These are phyloP conservation scores for Tenthredo distinguenda DNA, from an alignment of 2,888 invertebrate species.

Conservation along the genomic window DNA sequence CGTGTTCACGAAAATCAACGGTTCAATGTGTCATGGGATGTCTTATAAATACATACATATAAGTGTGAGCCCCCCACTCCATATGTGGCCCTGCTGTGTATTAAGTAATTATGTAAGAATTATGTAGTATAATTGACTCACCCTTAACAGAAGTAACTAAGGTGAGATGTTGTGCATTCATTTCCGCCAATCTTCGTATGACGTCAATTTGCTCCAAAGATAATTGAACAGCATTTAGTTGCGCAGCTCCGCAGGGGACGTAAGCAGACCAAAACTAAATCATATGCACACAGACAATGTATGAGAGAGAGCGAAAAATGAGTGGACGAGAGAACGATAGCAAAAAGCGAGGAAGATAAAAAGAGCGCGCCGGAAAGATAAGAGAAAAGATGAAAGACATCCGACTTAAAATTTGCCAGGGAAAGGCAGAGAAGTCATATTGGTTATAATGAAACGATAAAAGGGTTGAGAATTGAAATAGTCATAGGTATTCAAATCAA, in stretches of 20 bases:
- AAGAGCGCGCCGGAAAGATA: not conserved
- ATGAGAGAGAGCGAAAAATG: not conserved
- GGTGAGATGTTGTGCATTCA: conserved; percentile 87
- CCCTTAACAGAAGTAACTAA: conserved; percentile 84
- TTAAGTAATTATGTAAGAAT: not conserved
- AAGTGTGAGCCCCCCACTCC: too few species aligned
- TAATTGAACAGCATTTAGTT: conserved; percentile 91
- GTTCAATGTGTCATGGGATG: too few species aligned
- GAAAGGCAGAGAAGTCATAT: not conserved
- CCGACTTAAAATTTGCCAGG: not conserved
- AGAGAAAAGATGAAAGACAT: not conserved
- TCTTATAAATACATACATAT: too few species aligned
- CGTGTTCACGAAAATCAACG: too few species aligned
- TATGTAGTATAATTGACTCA: conserved; percentile 62
- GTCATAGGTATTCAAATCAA: too few species aligned
- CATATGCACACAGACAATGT: conserved; percentile 17
- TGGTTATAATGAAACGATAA: not conserved
- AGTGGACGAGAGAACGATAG: not conserved
- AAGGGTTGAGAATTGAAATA: too few species aligned
- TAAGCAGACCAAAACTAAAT: conserved; percentile 93
- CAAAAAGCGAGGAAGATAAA: not conserved
- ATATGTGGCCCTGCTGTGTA: not conserved
- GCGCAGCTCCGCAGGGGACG: conserved; percentile 91
- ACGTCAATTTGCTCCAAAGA: conserved; percentile 93
- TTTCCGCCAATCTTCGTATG: conserved; percentile 86